These are phyloP conservation scores for Pentalonia nigronervosa DNA, from an alignment of 1,140 invertebrate genomes.

Conservation along the genomic window DNA sequence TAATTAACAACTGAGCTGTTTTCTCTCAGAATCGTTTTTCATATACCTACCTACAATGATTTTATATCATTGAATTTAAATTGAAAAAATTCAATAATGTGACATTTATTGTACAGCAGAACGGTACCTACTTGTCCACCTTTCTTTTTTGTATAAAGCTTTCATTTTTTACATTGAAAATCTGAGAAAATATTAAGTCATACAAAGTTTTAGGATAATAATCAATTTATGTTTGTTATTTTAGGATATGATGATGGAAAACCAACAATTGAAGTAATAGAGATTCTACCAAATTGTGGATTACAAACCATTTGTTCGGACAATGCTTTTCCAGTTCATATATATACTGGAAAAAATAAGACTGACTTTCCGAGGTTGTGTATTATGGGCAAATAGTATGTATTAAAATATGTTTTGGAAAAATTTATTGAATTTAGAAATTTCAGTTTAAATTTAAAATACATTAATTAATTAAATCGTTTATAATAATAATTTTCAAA, in stretches of 20 bases:
- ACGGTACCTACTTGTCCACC: too few relatives aligned
- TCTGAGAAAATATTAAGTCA: neutral
- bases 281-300: slow-evolving; percentile 66
- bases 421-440: neutral
- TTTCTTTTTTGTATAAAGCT: too few relatives aligned
- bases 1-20: too few relatives aligned
- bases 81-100: too few relatives aligned
- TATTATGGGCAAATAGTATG: slow-evolving; percentile 67
- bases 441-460: too few relatives aligned
- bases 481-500: too few relatives aligned
- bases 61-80: too few relatives aligned
- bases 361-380: slow-evolving; percentile 66
- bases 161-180: neutral
- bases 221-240: neutral
- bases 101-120: too few relatives aligned
- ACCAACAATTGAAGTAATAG: slow-evolving; percentile 59
- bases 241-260: slow-evolving; percentile 44
- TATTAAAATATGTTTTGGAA: slow-evolving; percentile 26
- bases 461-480: too few relatives aligned
- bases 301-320: slow-evolving; percentile 63
- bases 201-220: neutral
- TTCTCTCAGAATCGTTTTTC: too few relatives aligned
- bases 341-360: slow-evolving; percentile 66
- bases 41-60: too few relatives aligned
- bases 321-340: slow-evolving; percentile 65